Evolutionary conservation across 2,888 invertebrate species (phyloP).

Genomic region (Pseudoips prasinana): DNA sequence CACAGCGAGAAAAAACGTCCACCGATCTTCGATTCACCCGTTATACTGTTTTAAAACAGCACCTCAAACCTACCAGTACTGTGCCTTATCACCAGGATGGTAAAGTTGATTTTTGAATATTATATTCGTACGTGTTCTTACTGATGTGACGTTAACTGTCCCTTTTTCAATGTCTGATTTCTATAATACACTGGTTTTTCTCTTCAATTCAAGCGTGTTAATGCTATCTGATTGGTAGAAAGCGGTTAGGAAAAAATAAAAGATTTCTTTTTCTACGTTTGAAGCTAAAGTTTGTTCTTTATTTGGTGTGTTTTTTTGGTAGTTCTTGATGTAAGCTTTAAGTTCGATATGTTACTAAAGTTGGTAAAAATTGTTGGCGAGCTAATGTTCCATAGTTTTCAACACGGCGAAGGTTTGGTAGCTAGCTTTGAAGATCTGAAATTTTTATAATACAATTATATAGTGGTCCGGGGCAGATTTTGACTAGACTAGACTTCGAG

Average conservation of each 20-base stretch:
- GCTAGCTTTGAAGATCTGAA: slow-evolving; percentile 58
- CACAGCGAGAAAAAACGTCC: slow-evolving; percentile 6
- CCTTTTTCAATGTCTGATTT: slow-evolving; percentile 48
- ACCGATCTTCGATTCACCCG: slow-evolving; percentile 6
- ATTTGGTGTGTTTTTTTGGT: no score
- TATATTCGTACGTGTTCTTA: not conserved
- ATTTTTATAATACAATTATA: no score
- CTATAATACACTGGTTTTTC: slow-evolving; percentile 43
- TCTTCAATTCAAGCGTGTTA: slow-evolving; percentile 40
- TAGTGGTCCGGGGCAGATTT: no score
- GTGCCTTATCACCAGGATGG: not conserved
- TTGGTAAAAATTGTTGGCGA: no score
- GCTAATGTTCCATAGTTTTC: slow-evolving; percentile 38
- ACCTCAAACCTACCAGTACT: slow-evolving; percentile 1
- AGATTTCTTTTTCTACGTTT: no score
- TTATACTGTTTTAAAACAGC: not conserved
- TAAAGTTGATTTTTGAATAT: not conserved
- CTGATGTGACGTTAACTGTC: not conserved
- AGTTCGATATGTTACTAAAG: no score
- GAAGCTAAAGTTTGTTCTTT: no score
- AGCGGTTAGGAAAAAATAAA: slow-evolving; percentile 14
- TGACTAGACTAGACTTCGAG: no score
- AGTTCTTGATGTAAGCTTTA: no score
- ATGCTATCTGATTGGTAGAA: slow-evolving; percentile 39
- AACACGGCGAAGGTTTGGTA: slow-evolving; percentile 58